These are phyloP conservation scores for Knipowitschia caucasica DNA, from an alignment of 2,797 vertebrate genomes.

Conservation along the genomic window DNA sequence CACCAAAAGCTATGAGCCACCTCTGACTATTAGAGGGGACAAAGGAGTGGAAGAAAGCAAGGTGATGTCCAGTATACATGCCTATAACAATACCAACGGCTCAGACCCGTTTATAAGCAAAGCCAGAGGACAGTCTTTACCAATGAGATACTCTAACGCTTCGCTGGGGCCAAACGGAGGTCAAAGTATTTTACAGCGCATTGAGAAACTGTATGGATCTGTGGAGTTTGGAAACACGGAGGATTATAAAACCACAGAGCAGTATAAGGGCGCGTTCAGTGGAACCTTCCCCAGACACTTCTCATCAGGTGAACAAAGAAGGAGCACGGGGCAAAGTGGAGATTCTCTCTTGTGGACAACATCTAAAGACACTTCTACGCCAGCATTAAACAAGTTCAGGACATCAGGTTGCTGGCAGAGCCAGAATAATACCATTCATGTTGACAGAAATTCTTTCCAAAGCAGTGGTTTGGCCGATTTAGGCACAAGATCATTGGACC, in stretches of 20 bases:
- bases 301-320: slow-evolving; percentile 27
- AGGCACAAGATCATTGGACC: slow-evolving; percentile 63
- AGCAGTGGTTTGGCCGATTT: slow-evolving; percentile 14
- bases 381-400: slow-evolving; percentile 8
- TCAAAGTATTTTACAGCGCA: slow-evolving; percentile 68
- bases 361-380: slow-evolving; percentile 12
- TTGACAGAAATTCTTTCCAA: slow-evolving; percentile 12
- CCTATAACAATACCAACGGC: slow-evolving; percentile 12
- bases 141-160: slow-evolving; percentile 40
- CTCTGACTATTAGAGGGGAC: not conserved
- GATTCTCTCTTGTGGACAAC: slow-evolving; percentile 18
- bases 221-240: slow-evolving; percentile 28
- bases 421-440: slow-evolving; percentile 13
- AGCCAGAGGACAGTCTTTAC: slow-evolving; percentile 54
- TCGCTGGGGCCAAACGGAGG: slow-evolving; percentile 45
- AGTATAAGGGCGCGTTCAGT: slow-evolving; percentile 21
- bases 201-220: slow-evolving; percentile 66
- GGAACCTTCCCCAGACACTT: slow-evolving; percentile 61
- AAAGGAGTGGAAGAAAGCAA: slow-evolving; percentile 16
- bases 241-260: slow-evolving; percentile 24
- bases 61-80: slow-evolving; percentile 24
- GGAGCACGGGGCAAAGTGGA: slow-evolving; percentile 17
- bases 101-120: slow-evolving; percentile 25
- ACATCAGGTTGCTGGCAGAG: slow-evolving; percentile 29
- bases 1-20: slow-evolving; percentile 14